Percentiles rank a stretch among this genome's conserved stretches.
phyloP scores from a whole-genome alignment of 2,797 vertebrate genomes.

The Dipus sagitta region DNA sequence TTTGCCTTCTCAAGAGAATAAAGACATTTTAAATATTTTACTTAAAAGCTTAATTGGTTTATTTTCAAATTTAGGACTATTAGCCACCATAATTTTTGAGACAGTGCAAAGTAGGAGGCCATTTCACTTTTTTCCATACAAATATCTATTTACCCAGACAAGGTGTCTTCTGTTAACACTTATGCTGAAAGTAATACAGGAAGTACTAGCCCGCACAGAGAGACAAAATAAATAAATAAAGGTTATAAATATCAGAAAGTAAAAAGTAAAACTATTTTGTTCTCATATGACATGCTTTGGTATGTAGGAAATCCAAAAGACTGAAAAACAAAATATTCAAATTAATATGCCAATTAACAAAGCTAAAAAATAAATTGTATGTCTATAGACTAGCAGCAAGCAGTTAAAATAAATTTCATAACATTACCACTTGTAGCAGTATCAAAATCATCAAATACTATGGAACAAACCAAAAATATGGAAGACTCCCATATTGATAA shows the following conservation, averaged over 20 bases:
- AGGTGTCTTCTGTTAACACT: constrained; percentile 22
- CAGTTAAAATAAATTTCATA: neutral
- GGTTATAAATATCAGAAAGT: constrained; percentile 53
- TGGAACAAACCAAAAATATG: neutral
- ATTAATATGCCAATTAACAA: neutral
- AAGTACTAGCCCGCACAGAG: constrained; percentile 17
- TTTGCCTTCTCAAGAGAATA: constrained; percentile 24
- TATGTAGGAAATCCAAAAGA: neutral
- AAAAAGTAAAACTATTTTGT: neutral
- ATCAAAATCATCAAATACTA: neutral
- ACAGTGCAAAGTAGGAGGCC: neutral
- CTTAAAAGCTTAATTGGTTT: constrained; percentile 27
- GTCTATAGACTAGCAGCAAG: neutral
- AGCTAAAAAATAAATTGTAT: neutral
- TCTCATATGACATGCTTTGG: neutral
- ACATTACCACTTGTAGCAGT: neutral
- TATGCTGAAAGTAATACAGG: constrained; percentile 25
- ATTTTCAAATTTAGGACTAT: constrained; percentile 19
- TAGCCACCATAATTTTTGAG: neutral
- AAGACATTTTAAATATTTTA: neutral
- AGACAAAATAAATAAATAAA: constrained; percentile 58
- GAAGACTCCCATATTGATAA: neutral
- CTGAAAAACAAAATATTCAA: neutral
- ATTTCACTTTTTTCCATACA: constrained; percentile 21
- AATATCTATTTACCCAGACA: constrained; percentile 1